Evolutionary conservation across 2,888 invertebrate species (phyloP), one percentile per base, ranked within the genome.

Genomic region (Euplexia lucipara): DNA sequence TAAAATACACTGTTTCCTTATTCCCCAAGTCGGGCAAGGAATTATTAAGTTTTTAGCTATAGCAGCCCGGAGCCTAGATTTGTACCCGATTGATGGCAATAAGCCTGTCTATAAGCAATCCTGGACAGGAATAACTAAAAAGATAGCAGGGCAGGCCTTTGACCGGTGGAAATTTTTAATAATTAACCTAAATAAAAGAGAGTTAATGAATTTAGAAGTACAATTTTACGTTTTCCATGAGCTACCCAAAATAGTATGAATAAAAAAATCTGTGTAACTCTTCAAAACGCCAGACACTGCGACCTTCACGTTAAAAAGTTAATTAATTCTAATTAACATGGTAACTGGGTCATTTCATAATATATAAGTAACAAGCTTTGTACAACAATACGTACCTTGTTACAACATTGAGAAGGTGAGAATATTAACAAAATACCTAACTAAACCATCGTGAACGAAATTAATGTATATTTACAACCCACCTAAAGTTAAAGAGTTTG

Each of bases 301-400:
- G 72, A 75, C 82, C 82, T 79, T 81, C 79, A 57, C 44, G 61
- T 61, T 63, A 48, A 62, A 71, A 75, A 71, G 32, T 51, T 72
- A 75, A 81, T 81, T 70, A 72, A 49, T 58, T 58, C 63, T 70
- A 81, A 81, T 81, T 70, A 78, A 53, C 66, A 70, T 64, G 48
- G 60, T 62, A 79, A 81, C 72, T 81, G 66, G 82, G 82, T 78
- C 79, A 75, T 75, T 66, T 81, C 75, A 70, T 78, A 81, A 79
- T 42, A 62, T 44, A 62, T 69, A n/a, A n/a, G n/a, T n/a, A 67
- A 77, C 62, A 65, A 62, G 67, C 67, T 62, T 62, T 65, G 7
- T 53, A 67, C 42, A 60, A 64, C 72, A 74, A 77, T 77, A 59
- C 39, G 26, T 73, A 20, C 72, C 72, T 49, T 20, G 52, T 76